Conservation (phyloP, 2,888 invertebrate species). For the Flabesymbios commensalis region DNA sequence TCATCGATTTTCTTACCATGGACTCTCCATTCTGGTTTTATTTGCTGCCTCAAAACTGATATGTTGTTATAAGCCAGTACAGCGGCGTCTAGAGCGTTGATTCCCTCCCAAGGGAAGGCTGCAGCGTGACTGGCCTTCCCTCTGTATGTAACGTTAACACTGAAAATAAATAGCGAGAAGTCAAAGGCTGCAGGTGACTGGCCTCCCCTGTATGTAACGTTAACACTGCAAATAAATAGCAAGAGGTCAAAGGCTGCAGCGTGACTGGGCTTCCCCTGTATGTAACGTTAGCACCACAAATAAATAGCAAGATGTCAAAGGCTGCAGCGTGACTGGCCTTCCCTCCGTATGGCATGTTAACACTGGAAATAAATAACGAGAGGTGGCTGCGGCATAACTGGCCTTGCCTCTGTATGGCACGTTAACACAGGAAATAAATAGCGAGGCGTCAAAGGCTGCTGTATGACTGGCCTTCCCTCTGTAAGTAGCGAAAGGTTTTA, state of each 20-base stretch:
- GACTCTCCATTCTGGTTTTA: slow-evolving; percentile 57
- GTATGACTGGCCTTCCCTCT: no score
- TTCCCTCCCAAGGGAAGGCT: slow-evolving; percentile 52
- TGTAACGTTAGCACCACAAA: no score
- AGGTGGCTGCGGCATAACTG: background rate
- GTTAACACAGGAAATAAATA: no score
- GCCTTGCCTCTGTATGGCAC: background rate
- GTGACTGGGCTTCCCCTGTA: no score
- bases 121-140: slow-evolving; percentile 34
- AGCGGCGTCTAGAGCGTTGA: slow-evolving; percentile 61
- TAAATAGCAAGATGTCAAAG: no score
- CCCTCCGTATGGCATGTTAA: slow-evolving; percentile 25
- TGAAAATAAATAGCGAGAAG: no score
- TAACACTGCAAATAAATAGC: no score
- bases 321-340: slow-evolving; percentile 32
- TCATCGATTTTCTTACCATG: no score
- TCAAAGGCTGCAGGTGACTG: background rate
- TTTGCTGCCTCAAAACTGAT: slow-evolving; percentile 58
- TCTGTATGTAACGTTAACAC: slow-evolving; percentile 23
- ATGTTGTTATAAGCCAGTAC: slow-evolving; percentile 57
- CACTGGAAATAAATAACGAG: no score
- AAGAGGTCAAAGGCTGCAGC: no score
- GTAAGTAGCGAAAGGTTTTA: no score
- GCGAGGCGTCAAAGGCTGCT: no score
- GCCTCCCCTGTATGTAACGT: background rate